Evolutionary conservation across 2,113 vertebrate genomes (phyloP).

Genomic region (Lophius piscatorius): DNA sequence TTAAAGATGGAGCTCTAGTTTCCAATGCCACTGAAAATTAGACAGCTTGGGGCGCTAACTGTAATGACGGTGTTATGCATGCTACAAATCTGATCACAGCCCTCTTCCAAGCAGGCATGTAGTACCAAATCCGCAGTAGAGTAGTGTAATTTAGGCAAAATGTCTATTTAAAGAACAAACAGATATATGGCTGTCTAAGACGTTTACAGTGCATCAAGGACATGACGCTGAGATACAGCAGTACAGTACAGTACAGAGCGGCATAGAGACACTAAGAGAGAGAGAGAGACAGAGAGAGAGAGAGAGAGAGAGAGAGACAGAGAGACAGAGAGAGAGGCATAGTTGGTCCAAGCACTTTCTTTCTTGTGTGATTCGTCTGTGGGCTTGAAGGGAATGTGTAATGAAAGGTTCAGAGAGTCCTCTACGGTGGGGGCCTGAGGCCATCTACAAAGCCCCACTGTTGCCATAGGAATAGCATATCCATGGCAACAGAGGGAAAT

Average conservation of each 20-base stretch:
- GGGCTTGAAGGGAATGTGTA: conserved; percentile 70
- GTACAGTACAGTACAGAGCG: conserved; percentile 6
- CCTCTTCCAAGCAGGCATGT: conserved; percentile 13
- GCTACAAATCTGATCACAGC: conserved; percentile 63
- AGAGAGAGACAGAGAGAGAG: background rate
- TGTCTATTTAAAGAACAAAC: background rate
- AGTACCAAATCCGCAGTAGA: background rate
- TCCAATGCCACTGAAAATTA: conserved; percentile 61
- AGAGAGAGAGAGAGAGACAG: conserved; percentile 1
- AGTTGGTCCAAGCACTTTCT: conserved; percentile 21
- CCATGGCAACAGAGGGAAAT: conserved; percentile 79
- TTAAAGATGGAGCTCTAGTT: conserved; percentile 78
- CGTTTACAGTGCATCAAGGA: background rate
- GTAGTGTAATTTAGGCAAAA: conserved; percentile 10
- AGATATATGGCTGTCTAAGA: background rate
- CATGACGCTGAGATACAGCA: background rate
- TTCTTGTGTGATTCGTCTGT: conserved; percentile 58
- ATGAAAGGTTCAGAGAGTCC: conserved; percentile 72
- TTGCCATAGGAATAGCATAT: conserved; percentile 84
- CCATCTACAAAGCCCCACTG: conserved; percentile 73
- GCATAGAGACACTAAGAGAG: conserved; percentile 1
- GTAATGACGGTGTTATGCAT: conserved; percentile 40
- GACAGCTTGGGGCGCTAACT: conserved; percentile 32
- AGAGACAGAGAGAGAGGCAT: conserved; percentile 1
- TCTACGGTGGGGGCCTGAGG: conserved; percentile 68